These are phyloP conservation scores for Numenius arquata DNA, from an alignment of 2,113 vertebrate genomes.

Conservation along the genomic window DNA sequence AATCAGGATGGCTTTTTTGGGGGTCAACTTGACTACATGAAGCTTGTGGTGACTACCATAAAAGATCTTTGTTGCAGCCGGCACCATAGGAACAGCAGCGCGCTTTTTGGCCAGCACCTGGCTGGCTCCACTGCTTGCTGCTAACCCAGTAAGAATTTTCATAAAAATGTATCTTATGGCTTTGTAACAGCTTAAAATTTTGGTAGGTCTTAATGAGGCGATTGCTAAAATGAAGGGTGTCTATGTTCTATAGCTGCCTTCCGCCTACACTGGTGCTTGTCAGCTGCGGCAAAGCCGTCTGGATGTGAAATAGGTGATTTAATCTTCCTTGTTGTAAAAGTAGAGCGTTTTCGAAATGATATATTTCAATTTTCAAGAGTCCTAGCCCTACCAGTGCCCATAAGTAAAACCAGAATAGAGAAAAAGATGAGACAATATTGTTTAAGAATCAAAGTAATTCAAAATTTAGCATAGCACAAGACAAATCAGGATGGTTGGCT, in stretches of 20 bases:
- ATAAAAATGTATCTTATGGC: neutral
- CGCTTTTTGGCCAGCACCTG: neutral
- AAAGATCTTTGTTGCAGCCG: neutral
- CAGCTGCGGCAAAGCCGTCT: rapidly evolving
- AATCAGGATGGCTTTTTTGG: neutral
- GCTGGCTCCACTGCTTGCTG: neutral
- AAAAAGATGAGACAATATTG: neutral
- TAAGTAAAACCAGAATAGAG: neutral
- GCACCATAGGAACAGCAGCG: neutral
- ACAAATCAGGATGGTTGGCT: neutral
- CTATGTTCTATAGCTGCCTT: rapidly evolving
- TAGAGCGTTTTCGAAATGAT: neutral
- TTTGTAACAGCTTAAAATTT: neutral
- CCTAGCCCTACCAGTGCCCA: rapidly evolving
- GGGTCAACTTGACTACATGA: rapidly evolving
- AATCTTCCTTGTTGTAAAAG: neutral
- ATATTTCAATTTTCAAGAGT: neutral
- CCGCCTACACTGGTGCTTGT: neutral
- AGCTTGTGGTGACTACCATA: neutral
- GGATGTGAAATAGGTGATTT: neutral
- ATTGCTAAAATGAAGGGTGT: neutral
- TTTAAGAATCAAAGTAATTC: neutral
- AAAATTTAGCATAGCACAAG: neutral
- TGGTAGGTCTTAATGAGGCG: rapidly evolving
- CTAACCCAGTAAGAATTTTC: neutral